Evolutionary conservation across 2,113 vertebrate genomes (phyloP).

Genomic region (Engystomops pustulosus): DNA sequence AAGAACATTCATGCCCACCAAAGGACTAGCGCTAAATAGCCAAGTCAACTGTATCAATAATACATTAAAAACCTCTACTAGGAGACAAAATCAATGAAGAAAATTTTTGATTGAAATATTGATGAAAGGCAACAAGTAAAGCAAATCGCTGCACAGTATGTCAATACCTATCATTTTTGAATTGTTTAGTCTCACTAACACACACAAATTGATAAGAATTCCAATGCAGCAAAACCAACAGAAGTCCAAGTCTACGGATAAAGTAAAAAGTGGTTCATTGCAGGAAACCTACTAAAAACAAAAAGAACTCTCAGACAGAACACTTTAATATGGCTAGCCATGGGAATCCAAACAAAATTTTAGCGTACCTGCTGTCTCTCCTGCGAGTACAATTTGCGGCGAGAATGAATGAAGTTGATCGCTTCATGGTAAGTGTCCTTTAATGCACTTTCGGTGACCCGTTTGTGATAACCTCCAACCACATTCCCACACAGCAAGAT

Average conservation of each 20-base stretch:
- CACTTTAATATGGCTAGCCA: not conserved
- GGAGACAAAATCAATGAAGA: not conserved
- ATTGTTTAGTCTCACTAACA: no score
- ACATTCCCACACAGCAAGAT: slow-evolving; percentile 83
- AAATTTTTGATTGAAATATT: no score
- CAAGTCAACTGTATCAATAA: not conserved
- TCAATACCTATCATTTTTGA: no score
- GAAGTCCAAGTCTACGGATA: no score
- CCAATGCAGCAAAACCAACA: not conserved
- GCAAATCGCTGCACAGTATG: no score
- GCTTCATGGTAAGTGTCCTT: slow-evolving; percentile 80
- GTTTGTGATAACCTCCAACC: slow-evolving; percentile 82
- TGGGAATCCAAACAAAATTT: not conserved
- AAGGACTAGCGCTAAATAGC: not conserved
- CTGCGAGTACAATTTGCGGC: slow-evolving; percentile 75
- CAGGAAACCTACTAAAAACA: not conserved
- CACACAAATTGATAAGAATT: no score
- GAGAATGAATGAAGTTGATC: slow-evolving; percentile 79
- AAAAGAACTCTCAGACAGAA: not conserved
- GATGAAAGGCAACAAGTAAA: no score
- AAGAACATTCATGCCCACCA: not conserved
- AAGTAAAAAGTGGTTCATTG: not conserved
- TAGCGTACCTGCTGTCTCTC: slow-evolving; percentile 83
- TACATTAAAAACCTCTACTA: not conserved
- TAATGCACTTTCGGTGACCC: slow-evolving; percentile 76